Conservation (phyloP, 2,797 vertebrate species). For the Australoheros facetus region DNA sequence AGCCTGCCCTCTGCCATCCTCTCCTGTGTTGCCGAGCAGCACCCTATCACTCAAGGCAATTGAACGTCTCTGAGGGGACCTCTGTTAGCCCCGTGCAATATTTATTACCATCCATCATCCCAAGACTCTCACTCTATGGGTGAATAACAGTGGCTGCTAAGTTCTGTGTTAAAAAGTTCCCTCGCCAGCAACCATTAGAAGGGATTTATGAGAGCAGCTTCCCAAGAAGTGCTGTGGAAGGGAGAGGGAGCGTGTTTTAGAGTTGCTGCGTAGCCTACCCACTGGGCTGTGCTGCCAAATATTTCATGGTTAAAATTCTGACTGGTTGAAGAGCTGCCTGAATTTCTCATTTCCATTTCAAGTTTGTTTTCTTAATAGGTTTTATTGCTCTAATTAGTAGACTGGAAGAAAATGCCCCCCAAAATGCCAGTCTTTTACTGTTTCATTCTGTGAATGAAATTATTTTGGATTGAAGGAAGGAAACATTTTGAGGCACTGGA, state of each 20-base stretch:
- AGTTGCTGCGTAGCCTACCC: constrained; percentile 38
- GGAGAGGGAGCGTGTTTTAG: constrained; percentile 59
- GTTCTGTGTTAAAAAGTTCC: constrained; percentile 77
- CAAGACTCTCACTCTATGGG: constrained; percentile 54
- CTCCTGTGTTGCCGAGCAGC: constrained; percentile 70
- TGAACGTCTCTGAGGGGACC: constrained; percentile 75
- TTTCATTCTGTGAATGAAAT: not conserved
- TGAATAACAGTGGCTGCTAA: constrained; percentile 74
- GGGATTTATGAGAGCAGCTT: constrained; percentile 72
- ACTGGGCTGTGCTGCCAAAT: constrained; percentile 53
- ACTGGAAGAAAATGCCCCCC: not conserved
- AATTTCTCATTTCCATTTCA: constrained; percentile 9
- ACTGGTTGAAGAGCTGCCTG: constrained; percentile 19
- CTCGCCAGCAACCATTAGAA: constrained; percentile 68
- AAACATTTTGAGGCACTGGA: not conserved
- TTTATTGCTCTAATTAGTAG: constrained; percentile 12
- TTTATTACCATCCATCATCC: constrained; percentile 78
- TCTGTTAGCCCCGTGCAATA: constrained; percentile 78
- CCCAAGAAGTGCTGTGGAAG: constrained; percentile 59
- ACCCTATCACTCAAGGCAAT: constrained; percentile 78
- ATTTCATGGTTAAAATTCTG: constrained; percentile 49
- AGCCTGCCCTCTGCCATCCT: constrained; percentile 68
- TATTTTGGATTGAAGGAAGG: not conserved
- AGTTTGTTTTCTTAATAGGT: constrained; percentile 21
- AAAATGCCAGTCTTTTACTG: not conserved